Conservation (phyloP, 2,797 vertebrate species). For the Phoeniculus purpureus region DNA sequence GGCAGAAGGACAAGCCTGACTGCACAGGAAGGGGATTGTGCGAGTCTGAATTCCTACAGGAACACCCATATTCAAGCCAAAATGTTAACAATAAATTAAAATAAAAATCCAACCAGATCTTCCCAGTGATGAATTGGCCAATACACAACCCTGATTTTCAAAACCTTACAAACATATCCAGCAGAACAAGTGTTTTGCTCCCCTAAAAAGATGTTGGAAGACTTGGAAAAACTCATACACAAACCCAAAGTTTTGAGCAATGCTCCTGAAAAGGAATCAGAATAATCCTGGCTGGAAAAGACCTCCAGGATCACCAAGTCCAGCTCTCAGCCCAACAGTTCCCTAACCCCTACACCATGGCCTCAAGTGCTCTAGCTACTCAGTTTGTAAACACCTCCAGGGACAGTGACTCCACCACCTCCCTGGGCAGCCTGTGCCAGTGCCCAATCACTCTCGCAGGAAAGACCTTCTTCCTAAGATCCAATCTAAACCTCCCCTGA, state of each 20-base stretch:
- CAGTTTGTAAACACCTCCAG: no score
- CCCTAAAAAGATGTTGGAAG: background rate
- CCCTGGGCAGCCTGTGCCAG: no score
- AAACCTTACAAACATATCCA: background rate
- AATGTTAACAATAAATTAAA: background rate
- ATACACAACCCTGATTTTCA: no score
- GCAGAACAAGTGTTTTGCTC: rapidly evolving
- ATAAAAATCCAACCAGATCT: background rate
- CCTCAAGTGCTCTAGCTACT: no score
- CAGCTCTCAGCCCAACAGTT: no score
- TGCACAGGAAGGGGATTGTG: rapidly evolving
- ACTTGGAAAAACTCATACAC: background rate
- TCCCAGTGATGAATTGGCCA: background rate
- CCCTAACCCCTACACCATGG: no score
- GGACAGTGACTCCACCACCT: no score
- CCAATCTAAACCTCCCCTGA: no score
- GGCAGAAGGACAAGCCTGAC: background rate
- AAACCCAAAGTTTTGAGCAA: background rate
- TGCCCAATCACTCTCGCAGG: no score
- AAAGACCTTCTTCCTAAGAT: no score
- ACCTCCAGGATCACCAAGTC: no score
- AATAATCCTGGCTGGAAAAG: no score
- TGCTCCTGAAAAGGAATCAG: background rate
- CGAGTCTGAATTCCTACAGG: background rate
- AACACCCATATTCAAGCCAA: background rate